Base-by-base conservation (phyloP, 92 coral and sea anemone species). In the Metridium senile region DNA sequence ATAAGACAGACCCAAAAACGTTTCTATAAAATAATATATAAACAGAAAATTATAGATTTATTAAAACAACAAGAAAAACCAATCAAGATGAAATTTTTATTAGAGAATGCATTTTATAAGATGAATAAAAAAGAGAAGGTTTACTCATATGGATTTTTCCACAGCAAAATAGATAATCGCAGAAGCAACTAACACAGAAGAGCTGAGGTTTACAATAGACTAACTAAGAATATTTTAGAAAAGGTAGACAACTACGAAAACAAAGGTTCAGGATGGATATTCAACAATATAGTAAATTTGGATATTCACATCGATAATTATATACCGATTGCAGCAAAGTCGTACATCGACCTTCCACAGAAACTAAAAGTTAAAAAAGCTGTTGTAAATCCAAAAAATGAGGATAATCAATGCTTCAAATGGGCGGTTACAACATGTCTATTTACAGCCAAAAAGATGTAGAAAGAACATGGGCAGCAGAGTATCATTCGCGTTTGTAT, bases 341-440 rank as follows among this genome's bases (percentile, higher is more conserved):
- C 76, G 0, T 79, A 39, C 3, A 85, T 65, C 1, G 39, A 51
- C 1, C 56, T 79, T 0, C 85, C 89, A 25, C 7, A 74, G 39
- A 8, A 0, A 1, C 59, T 85, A n/a, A 17, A 1, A 4, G 0
- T 10, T 0, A 85, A 85, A 58, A 79, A 74, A 30, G 85, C 85
- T 0, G 11, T 85, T 7, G 74, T 80, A 8, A 85, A 85, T 74
- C 62, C 73, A 52, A 65, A 79, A 70, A 84, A 78, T 23, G 68
- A 78, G 20, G 84, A 84, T 53, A 49, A 84, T 20, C 29, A 62
- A 49, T 79, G 89, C 67, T 79, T 84, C 26, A 84, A 84, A 32
- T 84, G 89, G 85, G 46, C 56, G 1, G 71, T 79, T 1, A 54
- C 85, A 19, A 80, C 69, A 67, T 80, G 83, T 9, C 0, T 84